A percentile compares a stretch with the other conserved stretches of the same genome.
Evolutionary conservation across 2,113 vertebrate genomes (phyloP).

Genomic region (Microcebus ravelobensis): DNA sequence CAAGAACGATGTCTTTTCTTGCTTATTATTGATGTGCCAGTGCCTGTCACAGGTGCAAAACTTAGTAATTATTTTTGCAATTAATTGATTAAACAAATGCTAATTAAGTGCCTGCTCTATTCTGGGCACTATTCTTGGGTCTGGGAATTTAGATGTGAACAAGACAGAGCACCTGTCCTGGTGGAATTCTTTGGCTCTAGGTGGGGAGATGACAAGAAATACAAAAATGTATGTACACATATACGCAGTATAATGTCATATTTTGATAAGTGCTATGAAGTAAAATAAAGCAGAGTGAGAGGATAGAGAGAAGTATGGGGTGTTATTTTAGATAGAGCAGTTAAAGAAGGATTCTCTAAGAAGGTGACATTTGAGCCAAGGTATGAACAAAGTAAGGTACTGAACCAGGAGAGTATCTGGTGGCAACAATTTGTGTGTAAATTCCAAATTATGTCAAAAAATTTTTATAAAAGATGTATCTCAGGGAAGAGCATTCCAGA

Average conservation of each 20-base stretch:
- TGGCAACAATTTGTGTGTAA: constrained; percentile 29
- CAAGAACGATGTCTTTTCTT: neutral
- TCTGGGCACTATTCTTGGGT: neutral
- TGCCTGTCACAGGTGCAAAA: neutral
- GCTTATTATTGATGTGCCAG: neutral
- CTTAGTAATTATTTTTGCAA: neutral
- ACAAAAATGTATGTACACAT: neutral
- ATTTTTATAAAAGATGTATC: neutral
- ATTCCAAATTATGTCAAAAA: constrained; percentile 39
- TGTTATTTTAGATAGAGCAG: neutral
- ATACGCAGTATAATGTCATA: neutral
- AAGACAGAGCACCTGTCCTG: neutral
- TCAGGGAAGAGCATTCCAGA: neutral
- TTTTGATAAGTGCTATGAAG: neutral
- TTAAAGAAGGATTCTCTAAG: neutral
- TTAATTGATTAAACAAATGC: neutral
- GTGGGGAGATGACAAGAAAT: neutral
- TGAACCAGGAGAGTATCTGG: neutral
- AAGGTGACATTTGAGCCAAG: neutral
- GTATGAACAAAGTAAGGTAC: neutral
- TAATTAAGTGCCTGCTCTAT: neutral
- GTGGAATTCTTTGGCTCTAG: neutral
- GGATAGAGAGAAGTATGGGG: neutral
- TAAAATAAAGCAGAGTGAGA: neutral
- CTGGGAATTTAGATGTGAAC: neutral